These are phyloP conservation scores for Dromas ardeola DNA, from an alignment of 2,113 vertebrate genomes.

Conservation along the genomic window DNA sequence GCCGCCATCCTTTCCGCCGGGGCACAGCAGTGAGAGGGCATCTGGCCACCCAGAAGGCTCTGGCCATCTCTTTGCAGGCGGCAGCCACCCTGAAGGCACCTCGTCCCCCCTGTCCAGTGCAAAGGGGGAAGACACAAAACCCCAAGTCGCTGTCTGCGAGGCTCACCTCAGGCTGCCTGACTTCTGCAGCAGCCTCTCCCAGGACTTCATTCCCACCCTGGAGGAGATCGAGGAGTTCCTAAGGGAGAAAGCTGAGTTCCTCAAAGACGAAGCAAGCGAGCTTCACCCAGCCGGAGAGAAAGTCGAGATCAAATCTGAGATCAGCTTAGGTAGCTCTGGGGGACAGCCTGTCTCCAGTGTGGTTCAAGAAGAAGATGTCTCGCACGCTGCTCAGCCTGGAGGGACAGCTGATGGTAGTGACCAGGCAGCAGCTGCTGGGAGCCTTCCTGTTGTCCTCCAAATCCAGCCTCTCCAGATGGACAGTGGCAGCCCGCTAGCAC, in stretches of 20 bases:
- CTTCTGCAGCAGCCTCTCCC: conserved; percentile 72
- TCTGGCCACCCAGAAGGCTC: background rate
- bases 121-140: conserved; percentile 51
- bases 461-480: conserved; percentile 78
- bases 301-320: background rate
- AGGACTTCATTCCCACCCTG: conserved; percentile 83
- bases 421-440: background rate
- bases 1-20: background rate
- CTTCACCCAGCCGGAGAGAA: background rate
- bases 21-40: rapidly evolving
- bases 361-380: background rate
- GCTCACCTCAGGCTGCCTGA: conserved; percentile 75
- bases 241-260: conserved; percentile 81
- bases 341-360: background rate
- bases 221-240: conserved; percentile 91
- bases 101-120: background rate
- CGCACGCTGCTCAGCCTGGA: background rate
- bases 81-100: background rate
- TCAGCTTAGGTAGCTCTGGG: background rate
- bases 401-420: background rate
- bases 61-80: background rate
- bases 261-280: conserved; percentile 63
- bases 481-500: background rate
- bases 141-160: background rate
- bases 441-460: conserved; percentile 80